phyloP scores from a whole-genome alignment of 37 sponge, comb jelly and placozoan species.

The Petrosia ficiformis region DNA sequence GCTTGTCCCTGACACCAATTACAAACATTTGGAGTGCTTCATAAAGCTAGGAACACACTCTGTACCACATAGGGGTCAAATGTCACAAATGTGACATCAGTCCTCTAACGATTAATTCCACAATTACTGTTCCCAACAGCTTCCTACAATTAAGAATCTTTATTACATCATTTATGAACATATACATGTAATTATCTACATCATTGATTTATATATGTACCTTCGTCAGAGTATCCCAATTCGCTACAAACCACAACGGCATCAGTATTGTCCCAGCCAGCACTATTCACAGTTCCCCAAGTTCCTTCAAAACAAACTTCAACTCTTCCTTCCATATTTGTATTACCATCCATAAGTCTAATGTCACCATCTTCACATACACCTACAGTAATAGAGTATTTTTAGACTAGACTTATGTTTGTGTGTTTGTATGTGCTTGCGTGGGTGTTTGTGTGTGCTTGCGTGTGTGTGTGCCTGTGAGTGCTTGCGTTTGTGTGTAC shows the following conservation, averaged over 20 bases:
- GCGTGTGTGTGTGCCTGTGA: background rate
- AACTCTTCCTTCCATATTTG: background rate
- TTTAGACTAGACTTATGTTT: background rate
- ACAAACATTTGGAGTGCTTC: no score
- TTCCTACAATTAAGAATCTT: no score
- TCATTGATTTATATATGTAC: no score
- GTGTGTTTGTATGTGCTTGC: background rate
- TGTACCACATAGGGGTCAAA: no score
- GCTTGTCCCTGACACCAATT: no score
- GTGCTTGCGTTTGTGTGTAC: background rate
- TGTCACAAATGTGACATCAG: no score
- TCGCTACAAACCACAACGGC: background rate
- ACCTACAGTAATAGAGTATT: background rate
- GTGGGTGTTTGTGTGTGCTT: background rate
- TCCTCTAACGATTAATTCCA: no score
- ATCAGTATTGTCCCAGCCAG: background rate
- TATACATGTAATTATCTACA: no score
- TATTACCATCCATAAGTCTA: background rate
- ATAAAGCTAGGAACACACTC: no score
- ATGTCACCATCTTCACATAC: background rate
- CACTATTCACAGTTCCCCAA: background rate
- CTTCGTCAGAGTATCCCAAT: background rate
- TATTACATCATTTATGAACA: no score
- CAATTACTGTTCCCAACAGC: no score
- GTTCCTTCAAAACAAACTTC: conserved; percentile 4